Evolutionary conservation across 2,113 vertebrate genomes (phyloP), one percentile per base, ranked within the genome.

Genomic region (Elgaria multicarinata): DNA sequence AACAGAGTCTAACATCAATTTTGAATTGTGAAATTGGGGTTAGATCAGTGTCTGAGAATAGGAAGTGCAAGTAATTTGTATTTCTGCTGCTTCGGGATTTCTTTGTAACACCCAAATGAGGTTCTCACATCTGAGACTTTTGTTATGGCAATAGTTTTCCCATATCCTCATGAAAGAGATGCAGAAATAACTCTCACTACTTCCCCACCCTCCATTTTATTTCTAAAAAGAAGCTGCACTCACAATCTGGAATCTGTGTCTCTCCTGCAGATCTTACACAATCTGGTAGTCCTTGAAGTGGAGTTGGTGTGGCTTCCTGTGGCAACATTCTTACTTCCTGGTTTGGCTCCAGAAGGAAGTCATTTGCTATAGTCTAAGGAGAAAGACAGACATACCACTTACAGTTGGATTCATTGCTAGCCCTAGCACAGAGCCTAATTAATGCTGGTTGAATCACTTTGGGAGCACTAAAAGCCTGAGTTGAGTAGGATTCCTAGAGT

Each of bases 231-330:
- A 39, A 86, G 20, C 78, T 90, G 46, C 36, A 91, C 96, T 93
- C 81, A 96, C 96, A 92, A 92, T 94, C 94, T 88, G 95, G 95
- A 77, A 96, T 90, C 62, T 93, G 90, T 2, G 90, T 94, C 77
- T 82, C 93, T 85, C 93, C 91, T n/a, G 94, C 94, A 86, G 92
- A 80, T 85, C 79, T 93, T 46, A 95, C 89, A 55, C 94, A 96
- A 84, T 96, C 95, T 79, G 96, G 94, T 9, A 95, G 78, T 62
- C 94, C 94, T 1, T 89, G 90, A 5, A 86, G 90, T 0, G 0
- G 24, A 39, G 71, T 42, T 50, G 82, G 31, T 69, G 31, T 26
- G 71, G 44, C 46, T 0, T 42, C 87, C 66, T 75, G 13, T 71
- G 18, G 2, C 42, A 90, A 74, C 77, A 89, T n/a, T 58, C 2